phyloP scores from a whole-genome alignment of 2,888 invertebrate species.

The Trachelus troglodyta region DNA sequence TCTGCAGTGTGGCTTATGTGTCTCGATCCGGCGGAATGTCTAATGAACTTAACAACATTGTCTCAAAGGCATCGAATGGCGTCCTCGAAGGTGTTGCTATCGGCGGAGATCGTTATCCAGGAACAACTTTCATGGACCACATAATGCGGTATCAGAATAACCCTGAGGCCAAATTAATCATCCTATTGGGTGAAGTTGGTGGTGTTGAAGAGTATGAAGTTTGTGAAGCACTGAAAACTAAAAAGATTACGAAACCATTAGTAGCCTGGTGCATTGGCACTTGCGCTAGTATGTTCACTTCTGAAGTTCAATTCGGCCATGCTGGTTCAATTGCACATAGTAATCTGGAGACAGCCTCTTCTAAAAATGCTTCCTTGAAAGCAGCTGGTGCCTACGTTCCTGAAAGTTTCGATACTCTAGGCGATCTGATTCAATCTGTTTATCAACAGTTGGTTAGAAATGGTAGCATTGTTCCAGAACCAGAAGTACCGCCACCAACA shows the following conservation, averaged over 20 bases:
- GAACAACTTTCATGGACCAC: slow-evolving; percentile 98
- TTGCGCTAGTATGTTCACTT: slow-evolving; percentile 74
- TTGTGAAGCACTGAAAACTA: slow-evolving; percentile 84
- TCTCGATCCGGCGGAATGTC: slow-evolving; percentile 99
- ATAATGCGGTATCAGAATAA: slow-evolving; percentile 87
- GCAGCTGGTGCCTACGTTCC: slow-evolving; percentile 92
- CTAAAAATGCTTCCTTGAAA: slow-evolving; percentile 88
- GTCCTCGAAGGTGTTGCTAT: slow-evolving; percentile 98
- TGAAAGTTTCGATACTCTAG: slow-evolving; percentile 89
- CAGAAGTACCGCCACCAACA: slow-evolving; percentile 96
- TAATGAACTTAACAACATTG: slow-evolving; percentile 98
- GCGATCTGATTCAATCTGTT: slow-evolving; percentile 82
- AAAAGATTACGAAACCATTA: slow-evolving; percentile 89
- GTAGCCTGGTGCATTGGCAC: slow-evolving; percentile 99
- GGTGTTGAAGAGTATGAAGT: slow-evolving; percentile 98
- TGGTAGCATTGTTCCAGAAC: slow-evolving; percentile 86
- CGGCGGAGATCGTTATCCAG: slow-evolving; percentile 97
- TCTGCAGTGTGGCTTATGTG: slow-evolving; percentile 92
- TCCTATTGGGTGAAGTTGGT: slow-evolving; percentile 97
- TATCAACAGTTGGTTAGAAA: slow-evolving; percentile 81
- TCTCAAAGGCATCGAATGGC: slow-evolving; percentile 96
- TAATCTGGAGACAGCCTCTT: slow-evolving; percentile 89
- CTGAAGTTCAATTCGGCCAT: slow-evolving; percentile 97
- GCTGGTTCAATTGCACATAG: slow-evolving; percentile 98
- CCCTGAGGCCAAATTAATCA: slow-evolving; percentile 91